Evolutionary conservation across 2,888 invertebrate genomes (phyloP).

Genomic region (Tetragonisca angustula): DNA sequence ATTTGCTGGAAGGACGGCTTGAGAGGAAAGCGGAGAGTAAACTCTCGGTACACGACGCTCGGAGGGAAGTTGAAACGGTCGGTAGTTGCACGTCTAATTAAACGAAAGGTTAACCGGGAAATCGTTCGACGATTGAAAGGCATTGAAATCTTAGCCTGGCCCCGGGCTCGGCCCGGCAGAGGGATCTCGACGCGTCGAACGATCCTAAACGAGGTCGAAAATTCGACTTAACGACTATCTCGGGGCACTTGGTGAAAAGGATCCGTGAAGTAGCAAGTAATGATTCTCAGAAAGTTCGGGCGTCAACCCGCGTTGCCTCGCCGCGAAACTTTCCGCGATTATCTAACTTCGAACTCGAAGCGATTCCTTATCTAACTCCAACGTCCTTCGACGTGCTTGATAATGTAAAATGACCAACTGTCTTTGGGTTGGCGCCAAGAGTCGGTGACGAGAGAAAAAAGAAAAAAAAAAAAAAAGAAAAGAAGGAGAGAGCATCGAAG

Average conservation of each 20-base stretch:
- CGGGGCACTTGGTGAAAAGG: not conserved
- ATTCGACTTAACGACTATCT: constrained; percentile 2
- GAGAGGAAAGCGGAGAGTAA: not conserved
- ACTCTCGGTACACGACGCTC: not conserved
- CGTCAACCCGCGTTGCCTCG: too few species aligned
- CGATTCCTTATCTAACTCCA: too few species aligned
- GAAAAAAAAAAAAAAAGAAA: not conserved
- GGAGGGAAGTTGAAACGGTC: not conserved
- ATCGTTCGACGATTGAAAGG: not conserved
- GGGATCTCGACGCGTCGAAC: not conserved
- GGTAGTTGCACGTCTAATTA: not conserved
- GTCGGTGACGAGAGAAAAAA: not conserved
- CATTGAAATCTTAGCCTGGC: not conserved
- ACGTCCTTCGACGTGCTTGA: not conserved
- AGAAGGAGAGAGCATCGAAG: too few species aligned
- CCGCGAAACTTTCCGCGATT: too few species aligned
- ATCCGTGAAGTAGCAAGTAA: not conserved
- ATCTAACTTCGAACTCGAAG: not conserved
- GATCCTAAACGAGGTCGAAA: constrained; percentile 6
- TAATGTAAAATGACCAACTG: not conserved
- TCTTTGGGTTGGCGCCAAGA: not conserved
- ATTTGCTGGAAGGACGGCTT: not conserved
- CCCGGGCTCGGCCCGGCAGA: not conserved
- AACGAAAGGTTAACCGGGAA: not conserved
- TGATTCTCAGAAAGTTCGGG: not conserved